Evolutionary conservation across 2,888 invertebrate species (phyloP), one percentile per base, ranked within the genome.

Genomic region (Mesoligia furuncula): DNA sequence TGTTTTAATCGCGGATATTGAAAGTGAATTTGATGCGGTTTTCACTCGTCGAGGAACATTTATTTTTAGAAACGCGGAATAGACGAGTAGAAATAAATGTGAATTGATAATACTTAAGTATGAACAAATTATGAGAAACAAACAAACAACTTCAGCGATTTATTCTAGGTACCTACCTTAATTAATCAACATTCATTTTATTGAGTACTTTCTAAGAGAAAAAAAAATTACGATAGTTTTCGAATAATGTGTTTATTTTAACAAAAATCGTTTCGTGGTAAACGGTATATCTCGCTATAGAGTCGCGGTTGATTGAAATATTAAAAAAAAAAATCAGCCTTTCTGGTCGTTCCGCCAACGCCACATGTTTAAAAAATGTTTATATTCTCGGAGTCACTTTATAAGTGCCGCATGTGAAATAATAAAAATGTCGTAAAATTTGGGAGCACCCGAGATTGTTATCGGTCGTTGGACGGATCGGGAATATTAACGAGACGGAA

Each of bases 351-450:
- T 76, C 77, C 85, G 79, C 80, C 51, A 77, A 79, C 69, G 74
- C 81, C 87, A 87, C 84, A 86, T 90, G 89, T 88, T 86, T 87
- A 84, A 81, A 90, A 83, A 83, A 87, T 87, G 86, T 88, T 88
- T 87, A 85, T 88, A 86, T 86, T 87, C 89, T 87, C 62, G 64
- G 72, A 78, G 67, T 79, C 84, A 83, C 90, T 91, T 91, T 91
- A 88, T 86, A 85, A 87, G 84, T 85, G 89, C 91, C 91, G 87
- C 89, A 86, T 85, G 78, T 81, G 81, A 87, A 87, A 87, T 87
- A 88, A 86, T 89, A 89, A 88, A 89, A 89, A 84, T 82, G 85
- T 88, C 88, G 88, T 89, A 87, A 89, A 89, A 89, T 87, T 88
- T 89, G 72, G 88, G 77, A 86, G 82, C 85, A 81, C 79, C 85